These are phyloP conservation scores for Solenodon paradoxus DNA, from an alignment of 2,113 vertebrate genomes.

Conservation along the genomic window DNA sequence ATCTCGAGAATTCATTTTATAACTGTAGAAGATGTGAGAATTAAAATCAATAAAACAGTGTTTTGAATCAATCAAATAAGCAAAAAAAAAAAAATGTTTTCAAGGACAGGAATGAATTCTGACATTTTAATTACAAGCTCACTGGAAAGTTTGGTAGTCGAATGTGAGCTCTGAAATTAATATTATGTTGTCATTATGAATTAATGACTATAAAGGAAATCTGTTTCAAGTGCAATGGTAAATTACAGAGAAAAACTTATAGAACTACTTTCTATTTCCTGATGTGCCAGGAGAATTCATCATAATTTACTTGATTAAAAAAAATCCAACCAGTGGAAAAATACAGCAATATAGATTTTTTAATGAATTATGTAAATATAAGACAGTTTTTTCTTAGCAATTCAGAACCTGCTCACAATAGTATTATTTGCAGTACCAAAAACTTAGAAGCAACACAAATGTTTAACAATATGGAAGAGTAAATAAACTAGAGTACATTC, in stretches of 20 bases:
- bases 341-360: conserved; percentile 42
- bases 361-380: conserved; percentile 52
- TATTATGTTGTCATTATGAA: conserved; percentile 78
- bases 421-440: conserved; percentile 35
- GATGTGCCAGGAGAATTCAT: conserved; percentile 44
- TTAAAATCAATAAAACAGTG: conserved; percentile 60
- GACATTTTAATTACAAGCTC: conserved; percentile 79
- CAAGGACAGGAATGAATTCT: conserved; percentile 74
- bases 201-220: conserved; percentile 78
- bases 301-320: conserved; percentile 65
- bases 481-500: not conserved
- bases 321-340: conserved; percentile 55
- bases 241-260: conserved; percentile 66
- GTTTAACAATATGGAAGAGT: not conserved
- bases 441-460: not conserved
- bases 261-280: conserved; percentile 48
- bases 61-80: conserved; percentile 70
- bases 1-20: not conserved
- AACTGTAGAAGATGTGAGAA: conserved; percentile 41
- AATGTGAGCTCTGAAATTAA: conserved; percentile 75
- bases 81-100: conserved; percentile 64
- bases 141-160: conserved; percentile 73
- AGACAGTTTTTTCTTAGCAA: conserved; percentile 47
- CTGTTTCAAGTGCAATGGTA: conserved; percentile 60
- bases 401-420: conserved; percentile 21